phyloP scores from a whole-genome alignment of 1,140 invertebrate genomes.

The Drosophila kurseongensis region DNA sequence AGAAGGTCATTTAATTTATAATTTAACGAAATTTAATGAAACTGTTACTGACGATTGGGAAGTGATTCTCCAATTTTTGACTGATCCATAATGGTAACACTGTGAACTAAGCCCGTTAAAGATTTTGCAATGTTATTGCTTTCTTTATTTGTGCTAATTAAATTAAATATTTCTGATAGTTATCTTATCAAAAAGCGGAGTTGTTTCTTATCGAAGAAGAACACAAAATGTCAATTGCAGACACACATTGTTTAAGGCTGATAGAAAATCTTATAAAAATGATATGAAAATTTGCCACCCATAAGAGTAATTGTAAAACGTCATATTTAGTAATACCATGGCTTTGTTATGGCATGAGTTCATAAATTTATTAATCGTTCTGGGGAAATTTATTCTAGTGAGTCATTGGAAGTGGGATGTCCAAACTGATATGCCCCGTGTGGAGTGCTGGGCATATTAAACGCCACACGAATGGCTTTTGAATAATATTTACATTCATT shows the following conservation, averaged over 20 bases:
- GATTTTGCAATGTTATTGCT: too few relatives aligned
- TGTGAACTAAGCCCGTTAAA: too few relatives aligned
- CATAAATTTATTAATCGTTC: conserved; percentile 21
- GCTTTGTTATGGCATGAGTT: conserved; percentile 1
- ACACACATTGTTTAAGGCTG: not conserved
- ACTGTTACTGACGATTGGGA: too few relatives aligned
- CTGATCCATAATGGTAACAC: too few relatives aligned
- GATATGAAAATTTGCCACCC: not conserved
- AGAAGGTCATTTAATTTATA: too few relatives aligned
- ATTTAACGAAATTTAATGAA: too few relatives aligned
- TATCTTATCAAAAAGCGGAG: too few relatives aligned
- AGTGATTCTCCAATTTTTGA: too few relatives aligned
- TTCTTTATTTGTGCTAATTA: too few relatives aligned
- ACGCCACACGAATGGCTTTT: conserved; percentile 64
- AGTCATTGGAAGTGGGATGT: conserved; percentile 10
- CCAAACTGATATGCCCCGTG: conserved; percentile 34
- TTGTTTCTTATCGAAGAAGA: too few relatives aligned
- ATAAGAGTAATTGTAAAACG: not conserved
- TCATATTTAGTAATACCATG: conserved; percentile 6
- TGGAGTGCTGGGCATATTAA: conserved; percentile 31
- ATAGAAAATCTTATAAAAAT: not conserved
- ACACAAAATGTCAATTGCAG: not conserved
- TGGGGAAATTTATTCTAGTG: conserved; percentile 20
- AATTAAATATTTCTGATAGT: too few relatives aligned
- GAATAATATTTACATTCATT: conserved; percentile 78